phyloP scores from a whole-genome alignment of 1,140 invertebrate genomes.

The Frieseomelitta varia region DNA sequence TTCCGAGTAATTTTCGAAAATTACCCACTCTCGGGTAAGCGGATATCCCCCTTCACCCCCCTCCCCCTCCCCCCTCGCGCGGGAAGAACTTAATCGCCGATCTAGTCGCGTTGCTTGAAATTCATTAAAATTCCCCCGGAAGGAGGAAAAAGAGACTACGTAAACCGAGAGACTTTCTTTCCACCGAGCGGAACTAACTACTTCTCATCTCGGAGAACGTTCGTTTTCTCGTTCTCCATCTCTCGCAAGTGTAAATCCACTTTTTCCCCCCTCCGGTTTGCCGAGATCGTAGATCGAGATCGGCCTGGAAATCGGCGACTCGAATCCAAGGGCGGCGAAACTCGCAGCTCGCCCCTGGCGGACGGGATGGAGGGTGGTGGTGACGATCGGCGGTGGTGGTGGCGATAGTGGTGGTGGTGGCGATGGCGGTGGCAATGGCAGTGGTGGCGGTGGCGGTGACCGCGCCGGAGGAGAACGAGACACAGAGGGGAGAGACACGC shows the following conservation, averaged over 20 bases:
- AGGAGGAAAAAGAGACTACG: background rate
- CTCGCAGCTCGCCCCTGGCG: slow-evolving; percentile 51
- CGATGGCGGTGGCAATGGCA: background rate
- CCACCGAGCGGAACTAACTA: background rate
- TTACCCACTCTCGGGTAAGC: background rate
- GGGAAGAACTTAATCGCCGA: background rate
- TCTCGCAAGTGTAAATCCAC: background rate
- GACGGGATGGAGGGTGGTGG: slow-evolving; percentile 36
- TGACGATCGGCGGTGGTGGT: slow-evolving; percentile 1
- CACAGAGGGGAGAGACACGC: slow-evolving; percentile 47
- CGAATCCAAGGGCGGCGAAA: slow-evolving; percentile 37
- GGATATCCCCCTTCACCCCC: background rate
- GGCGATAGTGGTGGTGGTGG: slow-evolving; percentile 25
- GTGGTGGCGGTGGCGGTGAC: slow-evolving; percentile 36
- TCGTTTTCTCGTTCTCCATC: background rate
- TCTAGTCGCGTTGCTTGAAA: background rate
- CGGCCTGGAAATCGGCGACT: slow-evolving; percentile 24
- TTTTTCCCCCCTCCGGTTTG: no score
- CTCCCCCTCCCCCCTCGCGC: no score
- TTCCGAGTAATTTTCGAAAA: slow-evolving; percentile 35
- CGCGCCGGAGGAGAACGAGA: slow-evolving; percentile 45
- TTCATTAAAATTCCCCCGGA: background rate
- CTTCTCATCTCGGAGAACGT: background rate
- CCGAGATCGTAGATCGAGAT: background rate
- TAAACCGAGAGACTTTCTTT: background rate